These are phyloP conservation scores for Trachythela sp. DNA, from an alignment of 64 coral and sea anemone genomes.

Conservation along the genomic window DNA sequence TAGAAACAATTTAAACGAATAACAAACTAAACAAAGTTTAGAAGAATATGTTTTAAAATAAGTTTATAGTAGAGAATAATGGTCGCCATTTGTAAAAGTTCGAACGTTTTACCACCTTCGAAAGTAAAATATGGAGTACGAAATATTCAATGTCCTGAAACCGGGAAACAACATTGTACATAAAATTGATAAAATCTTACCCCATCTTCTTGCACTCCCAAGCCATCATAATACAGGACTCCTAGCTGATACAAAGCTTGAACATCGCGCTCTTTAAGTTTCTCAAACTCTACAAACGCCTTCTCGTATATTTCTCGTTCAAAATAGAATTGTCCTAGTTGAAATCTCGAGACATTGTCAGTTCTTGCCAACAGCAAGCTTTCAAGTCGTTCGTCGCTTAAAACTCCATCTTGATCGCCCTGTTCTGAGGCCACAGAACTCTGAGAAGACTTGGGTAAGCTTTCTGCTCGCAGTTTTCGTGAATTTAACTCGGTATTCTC, in stretches of 20 bases:
- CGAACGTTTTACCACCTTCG: not conserved
- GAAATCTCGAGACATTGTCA: conserved; percentile 73
- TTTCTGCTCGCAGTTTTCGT: not conserved
- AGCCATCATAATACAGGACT: conserved; percentile 94
- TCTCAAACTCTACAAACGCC: conserved; percentile 82
- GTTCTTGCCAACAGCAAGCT: conserved; percentile 64
- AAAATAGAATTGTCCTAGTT: conserved; percentile 98
- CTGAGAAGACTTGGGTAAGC: conserved; percentile 19
- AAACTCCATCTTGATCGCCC: conserved; percentile 47
- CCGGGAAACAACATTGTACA: no score
- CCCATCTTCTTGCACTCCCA: conserved; percentile 70
- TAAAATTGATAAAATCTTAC: conserved; percentile 50
- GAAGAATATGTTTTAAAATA: no score
- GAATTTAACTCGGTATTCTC: not conserved
- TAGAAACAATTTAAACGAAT: no score
- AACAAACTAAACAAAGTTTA: no score
- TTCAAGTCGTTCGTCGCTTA: conserved; percentile 69
- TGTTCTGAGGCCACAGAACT: conserved; percentile 18
- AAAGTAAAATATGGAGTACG: not conserved
- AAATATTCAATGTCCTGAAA: not conserved
- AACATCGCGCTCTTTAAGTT: conserved; percentile 78
- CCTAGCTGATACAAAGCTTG: conserved; percentile 96
- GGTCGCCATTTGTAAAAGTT: no score
- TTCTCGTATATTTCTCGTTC: conserved; percentile 94
- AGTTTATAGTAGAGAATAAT: no score